phyloP scores from a whole-genome alignment of 2,888 invertebrate genomes.

The Lepas anatifera region DNA sequence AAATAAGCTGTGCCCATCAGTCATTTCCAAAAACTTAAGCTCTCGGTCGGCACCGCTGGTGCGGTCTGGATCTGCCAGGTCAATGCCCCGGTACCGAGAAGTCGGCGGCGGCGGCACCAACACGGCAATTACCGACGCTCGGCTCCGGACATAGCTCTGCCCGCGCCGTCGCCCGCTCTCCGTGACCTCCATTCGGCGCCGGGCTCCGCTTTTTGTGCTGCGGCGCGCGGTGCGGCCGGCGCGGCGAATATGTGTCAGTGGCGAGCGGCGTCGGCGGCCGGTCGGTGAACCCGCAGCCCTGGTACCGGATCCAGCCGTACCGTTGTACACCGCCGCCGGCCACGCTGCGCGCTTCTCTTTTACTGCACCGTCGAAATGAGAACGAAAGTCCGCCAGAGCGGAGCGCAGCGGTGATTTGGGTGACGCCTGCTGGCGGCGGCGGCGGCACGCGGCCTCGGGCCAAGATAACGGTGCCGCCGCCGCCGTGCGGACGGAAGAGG shows the following conservation, averaged over 20 bases:
- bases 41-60: too few species aligned
- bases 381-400: not conserved
- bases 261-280: conserved; percentile 4
- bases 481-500: too few species aligned
- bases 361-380: not conserved
- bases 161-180: conserved; percentile 14
- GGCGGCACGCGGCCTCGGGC: too few species aligned
- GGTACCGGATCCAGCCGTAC: not conserved
- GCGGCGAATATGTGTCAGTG: conserved; percentile 3
- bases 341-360: not conserved
- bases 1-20: too few species aligned
- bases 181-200: conserved; percentile 10
- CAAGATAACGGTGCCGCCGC: too few species aligned
- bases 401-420: not conserved
- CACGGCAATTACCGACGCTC: not conserved
- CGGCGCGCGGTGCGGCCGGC: not conserved
- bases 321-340: not conserved
- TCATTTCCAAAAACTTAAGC: too few species aligned
- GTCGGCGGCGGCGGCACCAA: not conserved
- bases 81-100: too few species aligned
- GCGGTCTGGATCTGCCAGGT: too few species aligned
- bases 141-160: too few species aligned
- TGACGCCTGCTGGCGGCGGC: not conserved
- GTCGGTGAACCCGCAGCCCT: not conserved
- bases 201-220: not conserved